A percentile compares a stretch with the other conserved stretches of the same genome.
phyloP scores from a whole-genome alignment of 2,888 invertebrate species.

The Aquatica leii region DNA sequence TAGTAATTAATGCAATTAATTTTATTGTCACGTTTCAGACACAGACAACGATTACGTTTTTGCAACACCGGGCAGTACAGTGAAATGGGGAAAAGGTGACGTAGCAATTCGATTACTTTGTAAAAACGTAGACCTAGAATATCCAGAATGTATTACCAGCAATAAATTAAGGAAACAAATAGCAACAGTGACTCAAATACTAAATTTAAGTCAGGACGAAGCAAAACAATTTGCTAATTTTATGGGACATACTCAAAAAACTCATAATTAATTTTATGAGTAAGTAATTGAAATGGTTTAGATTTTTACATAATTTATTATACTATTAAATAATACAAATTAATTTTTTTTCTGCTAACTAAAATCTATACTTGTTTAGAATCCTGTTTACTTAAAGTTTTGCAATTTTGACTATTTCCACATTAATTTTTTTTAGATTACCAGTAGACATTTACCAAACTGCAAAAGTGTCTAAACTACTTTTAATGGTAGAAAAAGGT shows the following conservation, averaged over 20 bases:
- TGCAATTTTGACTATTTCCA: too few species aligned
- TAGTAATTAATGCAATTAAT: too few species aligned
- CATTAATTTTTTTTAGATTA: neutral
- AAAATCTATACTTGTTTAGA: too few species aligned
- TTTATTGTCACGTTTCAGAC: too few species aligned
- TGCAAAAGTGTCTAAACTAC: neutral
- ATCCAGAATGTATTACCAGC: conserved; percentile 17
- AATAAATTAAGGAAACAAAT: conserved; percentile 28
- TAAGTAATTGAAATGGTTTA: conserved; percentile 24
- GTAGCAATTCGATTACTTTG: conserved; percentile 43
- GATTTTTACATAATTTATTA: too few species aligned
- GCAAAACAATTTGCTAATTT: conserved; percentile 26
- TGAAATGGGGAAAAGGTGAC: conserved; percentile 47
- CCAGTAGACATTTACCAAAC: neutral
- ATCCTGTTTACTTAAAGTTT: too few species aligned
- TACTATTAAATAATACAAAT: too few species aligned
- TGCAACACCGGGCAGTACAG: conserved; percentile 41
- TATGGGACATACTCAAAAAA: conserved; percentile 31
- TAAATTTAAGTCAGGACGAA: conserved; percentile 16
- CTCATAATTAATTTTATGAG: conserved; percentile 36
- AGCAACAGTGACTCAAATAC: conserved; percentile 20
- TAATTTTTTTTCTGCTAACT: too few species aligned
- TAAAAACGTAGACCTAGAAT: conserved; percentile 27
- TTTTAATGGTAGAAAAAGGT: neutral
- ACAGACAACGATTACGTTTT: conserved; percentile 47